These are phyloP conservation scores for Melanostoma mellinum DNA, from an alignment of 2,888 invertebrate genomes.

Conservation along the genomic window DNA sequence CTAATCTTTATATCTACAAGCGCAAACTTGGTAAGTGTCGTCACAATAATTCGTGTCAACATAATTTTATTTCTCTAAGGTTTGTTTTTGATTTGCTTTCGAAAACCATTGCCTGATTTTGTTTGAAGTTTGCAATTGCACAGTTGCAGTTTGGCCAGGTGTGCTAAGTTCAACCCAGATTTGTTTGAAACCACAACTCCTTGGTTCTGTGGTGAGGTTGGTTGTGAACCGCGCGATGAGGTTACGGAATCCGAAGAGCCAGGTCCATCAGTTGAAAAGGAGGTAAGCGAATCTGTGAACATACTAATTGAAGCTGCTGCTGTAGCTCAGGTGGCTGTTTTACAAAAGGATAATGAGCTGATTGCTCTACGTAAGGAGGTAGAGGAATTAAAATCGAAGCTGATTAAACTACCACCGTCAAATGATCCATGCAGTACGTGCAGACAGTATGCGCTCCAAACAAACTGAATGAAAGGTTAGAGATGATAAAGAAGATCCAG, in stretches of 20 bases:
- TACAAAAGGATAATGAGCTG: constrained; percentile 22
- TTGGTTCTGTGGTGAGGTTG: neutral
- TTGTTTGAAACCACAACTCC: neutral
- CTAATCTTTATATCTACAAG: too few species aligned
- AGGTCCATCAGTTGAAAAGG: neutral
- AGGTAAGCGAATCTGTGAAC: neutral
- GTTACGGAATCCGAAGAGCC: neutral
- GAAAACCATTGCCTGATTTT: too few species aligned
- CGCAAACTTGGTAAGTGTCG: too few species aligned
- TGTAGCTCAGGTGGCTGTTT: constrained; percentile 2
- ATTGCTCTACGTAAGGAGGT: constrained; percentile 12
- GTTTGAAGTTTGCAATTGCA: too few species aligned
- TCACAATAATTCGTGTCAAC: too few species aligned
- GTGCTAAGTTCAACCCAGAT: constrained; percentile 10
- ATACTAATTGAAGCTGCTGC: neutral
- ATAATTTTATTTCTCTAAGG: too few species aligned
- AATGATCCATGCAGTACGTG: neutral
- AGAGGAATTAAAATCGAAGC: constrained; percentile 1
- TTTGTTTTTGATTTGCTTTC: too few species aligned
- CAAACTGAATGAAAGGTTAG: neutral
- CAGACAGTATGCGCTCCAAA: neutral
- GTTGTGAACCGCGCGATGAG: neutral
- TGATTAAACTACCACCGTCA: neutral
- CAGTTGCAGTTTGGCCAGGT: too few species aligned
- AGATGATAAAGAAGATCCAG: constrained; percentile 24